Percentiles rank a stretch among this genome's conserved stretches.
Evolutionary conservation across 2,113 vertebrate genomes (phyloP).

Genomic region (Scomber colias): DNA sequence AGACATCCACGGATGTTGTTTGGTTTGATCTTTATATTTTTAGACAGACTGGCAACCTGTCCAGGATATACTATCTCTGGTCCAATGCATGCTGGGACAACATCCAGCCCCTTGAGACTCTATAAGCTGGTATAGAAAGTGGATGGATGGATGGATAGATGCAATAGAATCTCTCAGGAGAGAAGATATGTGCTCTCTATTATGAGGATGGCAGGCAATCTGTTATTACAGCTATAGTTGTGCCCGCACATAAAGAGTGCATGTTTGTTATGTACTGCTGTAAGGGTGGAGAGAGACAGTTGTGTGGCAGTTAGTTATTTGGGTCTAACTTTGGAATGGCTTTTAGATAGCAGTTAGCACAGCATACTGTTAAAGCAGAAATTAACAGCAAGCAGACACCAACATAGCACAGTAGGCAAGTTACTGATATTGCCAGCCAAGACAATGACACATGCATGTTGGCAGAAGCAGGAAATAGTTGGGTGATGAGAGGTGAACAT

Average conservation of each 20-base stretch:
- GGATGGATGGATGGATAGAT: constrained; percentile 35
- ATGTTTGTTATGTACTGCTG: neutral
- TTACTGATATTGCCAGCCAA: neutral
- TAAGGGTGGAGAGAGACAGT: neutral
- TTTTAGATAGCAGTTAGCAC: constrained; percentile 9
- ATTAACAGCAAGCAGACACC: neutral
- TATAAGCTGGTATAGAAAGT: constrained; percentile 39
- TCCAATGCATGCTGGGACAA: too few species aligned
- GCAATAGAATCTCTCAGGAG: constrained; percentile 29
- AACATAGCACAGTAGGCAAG: neutral
- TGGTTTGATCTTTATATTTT: constrained; percentile 2
- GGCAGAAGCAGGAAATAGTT: neutral
- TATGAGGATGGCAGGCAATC: constrained; percentile 40
- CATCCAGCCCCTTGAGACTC: constrained; percentile 21
- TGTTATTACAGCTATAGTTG: constrained; percentile 11
- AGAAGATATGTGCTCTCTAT: constrained; percentile 23
- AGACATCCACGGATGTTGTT: too few species aligned
- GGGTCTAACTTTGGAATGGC: neutral
- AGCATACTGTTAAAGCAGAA: constrained; percentile 6
- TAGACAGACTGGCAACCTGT: neutral
- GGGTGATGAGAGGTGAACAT: neutral
- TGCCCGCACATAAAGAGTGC: constrained; percentile 3
- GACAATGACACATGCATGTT: constrained; percentile 9
- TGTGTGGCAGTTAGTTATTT: neutral
- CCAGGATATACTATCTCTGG: neutral